Percentiles rank a stretch among this genome's conserved stretches.
Evolutionary conservation across 1,140 invertebrate genomes (phyloP).

Genomic region (Temnothorax curvispinosus): DNA sequence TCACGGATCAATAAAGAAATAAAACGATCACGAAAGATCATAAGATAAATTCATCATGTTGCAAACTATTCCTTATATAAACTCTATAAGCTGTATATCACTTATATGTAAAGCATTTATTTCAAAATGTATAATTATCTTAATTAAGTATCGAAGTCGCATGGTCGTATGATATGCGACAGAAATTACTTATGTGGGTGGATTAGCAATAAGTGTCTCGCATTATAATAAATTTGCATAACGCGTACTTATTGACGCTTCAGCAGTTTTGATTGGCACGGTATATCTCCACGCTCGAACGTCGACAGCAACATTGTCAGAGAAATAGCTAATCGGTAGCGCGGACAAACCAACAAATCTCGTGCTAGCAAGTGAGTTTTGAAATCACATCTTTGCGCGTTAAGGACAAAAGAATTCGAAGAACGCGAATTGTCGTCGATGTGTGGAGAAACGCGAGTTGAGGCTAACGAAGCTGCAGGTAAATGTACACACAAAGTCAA

Average conservation of each 20-base stretch:
- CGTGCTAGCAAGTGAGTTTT: neutral
- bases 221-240: conserved; percentile 53
- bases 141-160: conserved; percentile 27
- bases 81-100: neutral
- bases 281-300: neutral
- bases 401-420: conserved; percentile 21
- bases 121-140: conserved; percentile 14
- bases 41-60: conserved; percentile 7
- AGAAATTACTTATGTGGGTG: conserved; percentile 12
- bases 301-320: neutral
- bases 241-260: neutral
- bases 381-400: conserved; percentile 10
- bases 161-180: neutral
- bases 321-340: neutral
- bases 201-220: neutral
- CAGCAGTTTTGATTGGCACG: neutral
- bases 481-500: conserved; percentile 70
- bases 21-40: conserved; percentile 8
- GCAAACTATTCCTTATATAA: conserved; percentile 9
- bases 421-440: conserved; percentile 66
- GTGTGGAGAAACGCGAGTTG: conserved; percentile 66
- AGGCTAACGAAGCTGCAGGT: conserved; percentile 73
- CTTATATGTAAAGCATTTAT: neutral
- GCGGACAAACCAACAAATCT: neutral
- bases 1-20: conserved; percentile 8